Evolutionary conservation across 2,113 vertebrate species (phyloP).

Genomic region (Accipiter cooperii): DNA sequence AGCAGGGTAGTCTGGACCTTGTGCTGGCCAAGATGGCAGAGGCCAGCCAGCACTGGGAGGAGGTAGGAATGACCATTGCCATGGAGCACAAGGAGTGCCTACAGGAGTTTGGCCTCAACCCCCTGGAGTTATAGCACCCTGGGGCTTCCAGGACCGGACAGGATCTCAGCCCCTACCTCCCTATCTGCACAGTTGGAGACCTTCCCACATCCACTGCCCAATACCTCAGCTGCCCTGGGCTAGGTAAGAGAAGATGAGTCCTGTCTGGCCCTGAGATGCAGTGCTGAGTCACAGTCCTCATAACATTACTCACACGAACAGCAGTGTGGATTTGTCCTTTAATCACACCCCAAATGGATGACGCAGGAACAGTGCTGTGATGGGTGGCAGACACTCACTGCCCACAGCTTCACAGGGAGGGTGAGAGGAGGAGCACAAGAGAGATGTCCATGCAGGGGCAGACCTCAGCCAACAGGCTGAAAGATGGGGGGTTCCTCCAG

Average conservation of each 20-base stretch:
- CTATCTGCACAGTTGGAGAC: neutral
- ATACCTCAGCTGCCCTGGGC: neutral
- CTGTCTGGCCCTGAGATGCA: neutral
- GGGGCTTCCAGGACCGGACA: neutral
- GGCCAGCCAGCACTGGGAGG: slow-evolving; percentile 51
- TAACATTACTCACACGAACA: neutral
- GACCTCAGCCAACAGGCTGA: neutral
- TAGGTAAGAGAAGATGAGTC: neutral
- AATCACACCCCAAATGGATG: neutral
- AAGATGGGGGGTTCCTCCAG: neutral
- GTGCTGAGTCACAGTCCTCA: neutral
- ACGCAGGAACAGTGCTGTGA: neutral
- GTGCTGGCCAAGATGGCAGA: slow-evolving; percentile 63
- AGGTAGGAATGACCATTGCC: slow-evolving; percentile 6
- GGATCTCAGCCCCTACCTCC: neutral
- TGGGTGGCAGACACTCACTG: neutral
- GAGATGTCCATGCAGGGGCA: neutral
- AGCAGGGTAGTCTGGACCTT: slow-evolving; percentile 69
- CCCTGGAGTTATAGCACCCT: slow-evolving; percentile 46
- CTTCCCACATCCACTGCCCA: neutral
- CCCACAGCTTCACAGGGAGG: neutral
- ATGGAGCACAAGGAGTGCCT: slow-evolving; percentile 64
- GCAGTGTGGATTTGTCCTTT: slow-evolving; percentile 10
- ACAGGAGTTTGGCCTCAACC: slow-evolving; percentile 69
- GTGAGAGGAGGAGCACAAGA: neutral